These are phyloP conservation scores for Cyprinus carpio DNA, from an alignment of 2,113 vertebrate species.

Conservation along the genomic window DNA sequence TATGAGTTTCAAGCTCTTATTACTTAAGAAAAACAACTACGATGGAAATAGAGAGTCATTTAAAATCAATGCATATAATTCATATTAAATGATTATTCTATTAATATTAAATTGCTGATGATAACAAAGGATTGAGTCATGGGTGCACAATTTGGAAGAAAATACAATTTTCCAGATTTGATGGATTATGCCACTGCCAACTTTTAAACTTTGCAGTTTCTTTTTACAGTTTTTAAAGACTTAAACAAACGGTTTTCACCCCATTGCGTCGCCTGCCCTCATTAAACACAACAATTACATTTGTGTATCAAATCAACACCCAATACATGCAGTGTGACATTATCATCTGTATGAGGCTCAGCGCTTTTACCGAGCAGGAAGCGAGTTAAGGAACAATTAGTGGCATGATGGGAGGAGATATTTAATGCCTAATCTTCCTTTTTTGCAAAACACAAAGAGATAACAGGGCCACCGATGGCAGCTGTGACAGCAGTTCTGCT, in stretches of 20 bases:
- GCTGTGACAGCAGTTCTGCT: conserved; percentile 49
- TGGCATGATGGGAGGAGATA: conserved; percentile 53
- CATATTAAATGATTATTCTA: no score
- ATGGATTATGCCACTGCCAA: background rate
- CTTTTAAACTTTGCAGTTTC: background rate
- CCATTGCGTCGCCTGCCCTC: conserved; percentile 30
- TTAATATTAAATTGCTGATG: background rate
- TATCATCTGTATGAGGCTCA: conserved; percentile 44
- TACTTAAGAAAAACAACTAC: conserved; percentile 11
- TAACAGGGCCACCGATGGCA: conserved; percentile 56
- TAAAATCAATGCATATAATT: background rate
- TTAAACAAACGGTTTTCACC: conserved; percentile 25
- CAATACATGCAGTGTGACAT: conserved; percentile 45
- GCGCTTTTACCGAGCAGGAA: conserved; percentile 57
- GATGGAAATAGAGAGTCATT: background rate
- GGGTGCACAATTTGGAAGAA: background rate
- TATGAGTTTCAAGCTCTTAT: background rate
- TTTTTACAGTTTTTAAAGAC: conserved; percentile 9
- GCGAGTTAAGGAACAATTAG: conserved; percentile 64
- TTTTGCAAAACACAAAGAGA: conserved; percentile 52
- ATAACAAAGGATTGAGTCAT: background rate
- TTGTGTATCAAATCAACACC: conserved; percentile 46
- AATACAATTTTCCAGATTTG: background rate
- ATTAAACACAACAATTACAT: conserved; percentile 53
- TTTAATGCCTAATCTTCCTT: conserved; percentile 55